phyloP scores from a whole-genome alignment of 2,113 vertebrate species.

The Psettodes erumei region DNA sequence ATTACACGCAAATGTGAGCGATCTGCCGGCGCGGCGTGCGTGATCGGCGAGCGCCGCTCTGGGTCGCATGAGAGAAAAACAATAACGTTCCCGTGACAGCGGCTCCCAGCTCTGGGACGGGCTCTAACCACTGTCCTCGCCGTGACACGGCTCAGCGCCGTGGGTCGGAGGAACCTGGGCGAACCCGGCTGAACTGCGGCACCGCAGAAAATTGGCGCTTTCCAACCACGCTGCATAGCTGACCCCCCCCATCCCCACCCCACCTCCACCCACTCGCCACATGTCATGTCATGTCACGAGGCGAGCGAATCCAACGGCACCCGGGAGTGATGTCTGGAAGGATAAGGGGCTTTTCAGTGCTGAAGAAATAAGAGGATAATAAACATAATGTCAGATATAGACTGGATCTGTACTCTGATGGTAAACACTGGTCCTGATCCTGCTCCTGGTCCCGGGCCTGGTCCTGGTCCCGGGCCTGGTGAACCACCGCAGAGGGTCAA shows the following conservation, averaged over 20 bases:
- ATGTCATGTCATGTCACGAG: not conserved
- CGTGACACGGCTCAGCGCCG: slow-evolving; percentile 22
- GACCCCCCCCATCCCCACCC: no score
- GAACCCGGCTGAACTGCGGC: slow-evolving; percentile 52
- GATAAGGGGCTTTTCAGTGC: slow-evolving; percentile 2
- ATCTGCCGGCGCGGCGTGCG: slow-evolving; percentile 32
- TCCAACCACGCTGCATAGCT: not conserved
- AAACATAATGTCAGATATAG: slow-evolving; percentile 13
- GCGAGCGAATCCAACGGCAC: slow-evolving; percentile 14
- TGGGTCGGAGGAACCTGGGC: slow-evolving; percentile 12
- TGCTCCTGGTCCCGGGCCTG: slow-evolving; percentile 1
- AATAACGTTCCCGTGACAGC: slow-evolving; percentile 42
- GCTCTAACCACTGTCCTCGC: slow-evolving; percentile 6
- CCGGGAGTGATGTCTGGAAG: slow-evolving; percentile 8
- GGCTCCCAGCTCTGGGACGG: slow-evolving; percentile 34
- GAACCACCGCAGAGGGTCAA: slow-evolving; percentile 9
- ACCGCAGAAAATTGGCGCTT: not conserved
- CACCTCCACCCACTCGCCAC: no score
- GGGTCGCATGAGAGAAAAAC: slow-evolving; percentile 48
- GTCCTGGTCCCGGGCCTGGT: no score
- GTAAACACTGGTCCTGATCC: slow-evolving; percentile 2
- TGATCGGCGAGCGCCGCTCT: slow-evolving; percentile 41
- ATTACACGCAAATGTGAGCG: slow-evolving; percentile 47
- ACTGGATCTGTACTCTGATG: slow-evolving; percentile 9
- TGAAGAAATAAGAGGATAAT: not conserved